Conservation (phyloP, 1,140 invertebrate species). For the Drosophila lowei region DNA sequence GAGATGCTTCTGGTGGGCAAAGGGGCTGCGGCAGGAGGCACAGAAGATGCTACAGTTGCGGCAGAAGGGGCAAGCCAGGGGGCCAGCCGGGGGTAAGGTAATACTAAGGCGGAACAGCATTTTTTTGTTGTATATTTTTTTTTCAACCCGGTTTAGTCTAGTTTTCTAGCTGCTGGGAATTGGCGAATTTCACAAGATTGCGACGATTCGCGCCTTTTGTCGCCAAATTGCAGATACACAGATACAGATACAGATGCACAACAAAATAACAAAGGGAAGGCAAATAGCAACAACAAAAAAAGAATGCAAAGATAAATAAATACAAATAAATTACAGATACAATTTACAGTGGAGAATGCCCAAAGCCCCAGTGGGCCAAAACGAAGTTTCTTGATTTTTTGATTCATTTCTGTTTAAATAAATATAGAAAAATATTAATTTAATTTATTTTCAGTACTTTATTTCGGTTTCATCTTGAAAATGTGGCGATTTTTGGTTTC, state of each 20-base stretch:
- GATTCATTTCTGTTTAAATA: too few relatives aligned
- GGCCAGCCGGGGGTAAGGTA: background rate
- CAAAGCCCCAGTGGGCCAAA: too few relatives aligned
- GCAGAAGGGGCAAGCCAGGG: background rate
- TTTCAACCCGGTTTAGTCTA: slow-evolving; percentile 44
- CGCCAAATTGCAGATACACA: slow-evolving; percentile 45
- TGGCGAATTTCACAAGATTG: slow-evolving; percentile 71
- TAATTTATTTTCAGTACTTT: too few relatives aligned
- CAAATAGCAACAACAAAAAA: slow-evolving; percentile 4
- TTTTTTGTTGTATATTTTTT: slow-evolving; percentile 17
- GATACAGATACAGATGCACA: slow-evolving; percentile 21
- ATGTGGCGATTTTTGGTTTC: too few relatives aligned
- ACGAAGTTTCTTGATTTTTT: too few relatives aligned
- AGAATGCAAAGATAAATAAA: slow-evolving; percentile 8
- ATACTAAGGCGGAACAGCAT: slow-evolving; percentile 7
- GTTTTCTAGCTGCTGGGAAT: slow-evolving; percentile 48
- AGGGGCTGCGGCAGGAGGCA: background rate
- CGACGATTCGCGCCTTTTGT: slow-evolving; percentile 50
- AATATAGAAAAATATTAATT: too few relatives aligned
- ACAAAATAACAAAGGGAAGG: slow-evolving; percentile 13
- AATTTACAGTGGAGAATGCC: background rate
- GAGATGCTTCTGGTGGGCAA: slow-evolving; percentile 6
- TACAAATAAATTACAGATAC: background rate
- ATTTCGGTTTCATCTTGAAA: too few relatives aligned
- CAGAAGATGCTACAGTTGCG: background rate